These are phyloP conservation scores for Saccopteryx leptura DNA, from an alignment of 2,113 vertebrate species.

Conservation along the genomic window DNA sequence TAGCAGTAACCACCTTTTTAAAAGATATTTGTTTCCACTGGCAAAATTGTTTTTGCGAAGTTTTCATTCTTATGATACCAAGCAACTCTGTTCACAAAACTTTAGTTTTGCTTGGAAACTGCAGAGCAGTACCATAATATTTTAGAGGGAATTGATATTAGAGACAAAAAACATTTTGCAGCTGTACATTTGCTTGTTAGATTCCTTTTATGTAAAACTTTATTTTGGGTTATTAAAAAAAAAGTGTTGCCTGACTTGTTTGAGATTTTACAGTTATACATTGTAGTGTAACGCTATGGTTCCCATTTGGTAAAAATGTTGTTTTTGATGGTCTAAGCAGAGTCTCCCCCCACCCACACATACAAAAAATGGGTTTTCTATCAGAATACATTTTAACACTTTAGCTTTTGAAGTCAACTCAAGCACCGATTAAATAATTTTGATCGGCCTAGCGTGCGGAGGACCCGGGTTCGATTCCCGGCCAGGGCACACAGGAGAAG, in stretches of 20 bases:
- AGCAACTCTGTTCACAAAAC: conserved; percentile 45
- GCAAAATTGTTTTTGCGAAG: conserved; percentile 63
- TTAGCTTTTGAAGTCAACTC: background rate
- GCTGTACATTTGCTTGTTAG: conserved; percentile 56
- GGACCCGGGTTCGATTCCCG: too few relatives aligned
- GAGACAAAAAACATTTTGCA: conserved; percentile 49
- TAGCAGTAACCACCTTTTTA: conserved; percentile 13
- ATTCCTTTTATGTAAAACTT: conserved; percentile 63
- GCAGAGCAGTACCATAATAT: conserved; percentile 72
- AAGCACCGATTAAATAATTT: background rate
- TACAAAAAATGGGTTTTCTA: background rate
- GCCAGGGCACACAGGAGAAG: too few relatives aligned
- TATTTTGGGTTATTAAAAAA: conserved; percentile 74
- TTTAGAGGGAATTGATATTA: conserved; percentile 60
- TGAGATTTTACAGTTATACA: conserved; percentile 62
- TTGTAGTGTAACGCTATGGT: conserved; percentile 59
- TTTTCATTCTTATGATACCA: conserved; percentile 58
- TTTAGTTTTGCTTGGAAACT: conserved; percentile 75
- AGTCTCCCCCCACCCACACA: background rate
- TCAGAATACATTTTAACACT: background rate
- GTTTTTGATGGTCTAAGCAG: conserved; percentile 62
- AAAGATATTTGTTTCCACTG: conserved; percentile 51
- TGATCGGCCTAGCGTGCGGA: too few relatives aligned
- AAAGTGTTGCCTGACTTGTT: conserved; percentile 68
- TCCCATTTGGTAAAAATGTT: conserved; percentile 66